Evolutionary conservation across 1,140 invertebrate genomes (phyloP).

Genomic region (Sitodiplosis mosellana): DNA sequence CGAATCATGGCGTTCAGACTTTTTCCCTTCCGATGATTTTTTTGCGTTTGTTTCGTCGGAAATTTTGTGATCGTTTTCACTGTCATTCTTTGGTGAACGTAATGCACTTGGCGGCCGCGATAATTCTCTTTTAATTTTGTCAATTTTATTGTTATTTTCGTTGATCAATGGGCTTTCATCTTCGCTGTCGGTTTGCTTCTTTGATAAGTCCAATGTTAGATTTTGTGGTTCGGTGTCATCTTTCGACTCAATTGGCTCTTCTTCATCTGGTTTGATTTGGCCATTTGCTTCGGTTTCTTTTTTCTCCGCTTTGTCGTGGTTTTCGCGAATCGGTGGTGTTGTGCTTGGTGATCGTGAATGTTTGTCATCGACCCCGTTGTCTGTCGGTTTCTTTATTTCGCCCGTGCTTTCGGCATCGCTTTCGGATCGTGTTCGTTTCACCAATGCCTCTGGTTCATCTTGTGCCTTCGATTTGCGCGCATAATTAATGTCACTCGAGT

Average conservation of each 20-base stretch:
- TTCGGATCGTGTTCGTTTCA: conserved; percentile 12
- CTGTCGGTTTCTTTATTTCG: too few species aligned
- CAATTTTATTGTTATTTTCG: neutral
- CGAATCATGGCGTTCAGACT: neutral
- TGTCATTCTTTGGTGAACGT: neutral
- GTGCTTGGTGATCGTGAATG: too few species aligned
- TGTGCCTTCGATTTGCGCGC: conserved; percentile 3
- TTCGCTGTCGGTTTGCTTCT: neutral
- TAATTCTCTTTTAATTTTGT: neutral
- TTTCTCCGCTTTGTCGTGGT: neutral
- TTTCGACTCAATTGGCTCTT: neutral
- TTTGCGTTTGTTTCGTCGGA: neutral
- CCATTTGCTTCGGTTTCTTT: conserved; percentile 1
- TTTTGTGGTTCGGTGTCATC: conserved; percentile 2
- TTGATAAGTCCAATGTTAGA: conserved; percentile 4
- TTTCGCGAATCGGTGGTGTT: neutral
- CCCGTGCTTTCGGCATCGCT: neutral
- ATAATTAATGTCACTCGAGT: conserved; percentile 26
- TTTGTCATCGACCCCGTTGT: too few species aligned
- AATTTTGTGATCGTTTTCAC: neutral
- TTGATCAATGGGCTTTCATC: neutral
- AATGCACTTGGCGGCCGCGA: neutral
- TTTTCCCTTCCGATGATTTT: neutral
- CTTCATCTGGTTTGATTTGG: conserved; percentile 2
- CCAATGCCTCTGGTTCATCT: conserved; percentile 28